Base-by-base conservation (phyloP, 2,797 vertebrate genomes). In the Sebastes nivosus region DNA sequence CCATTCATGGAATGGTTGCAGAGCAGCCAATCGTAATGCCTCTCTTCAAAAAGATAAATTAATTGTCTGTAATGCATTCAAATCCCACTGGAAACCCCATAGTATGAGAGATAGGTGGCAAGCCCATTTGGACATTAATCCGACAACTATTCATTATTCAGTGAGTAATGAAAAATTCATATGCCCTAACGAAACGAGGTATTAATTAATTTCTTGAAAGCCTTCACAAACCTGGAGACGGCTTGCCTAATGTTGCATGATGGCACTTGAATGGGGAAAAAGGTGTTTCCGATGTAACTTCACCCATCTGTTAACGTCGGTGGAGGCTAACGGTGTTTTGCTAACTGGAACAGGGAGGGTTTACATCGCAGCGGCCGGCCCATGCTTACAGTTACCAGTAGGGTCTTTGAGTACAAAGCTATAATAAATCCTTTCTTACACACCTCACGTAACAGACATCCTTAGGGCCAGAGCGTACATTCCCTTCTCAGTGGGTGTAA, bases 141-240 rank as follows among this genome's bases (percentile, higher is more conserved):
- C 88, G 91, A 92, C 87, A 89, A 92, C 93, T 91, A 95, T 95
- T 94, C 89, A 95, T 95, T 95, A 95, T 93, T 95, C 91, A 95
- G 85, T 72, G 63, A 87, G 90, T 94, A 94, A 95, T 95, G 92
- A 94, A 95, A 95, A 91, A 95, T 95, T 88, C 63, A 93, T 94
- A 92, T 93, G 91, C 92, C 94, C 93, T 92, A 94, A 95, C 92
- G 89, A 95, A 95, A 94, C 77, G 72, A 87, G 88, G 90, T 95
- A 93, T 94, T 94, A 94, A 94, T 95, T 95, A 92, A 93, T 95
- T 94, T 94, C 87, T 92, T 87, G 89, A 92, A 92, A 91, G 92
- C 88, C 78, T 85, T 91, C 85, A 86, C 84, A 91, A 94, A 93
- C 90, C 88, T 89, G 83, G 83, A 89, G 82, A 93, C 86, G 82